These are phyloP conservation scores for Iphiclides podalirius DNA, from an alignment of 2,888 invertebrate species.

Conservation along the genomic window DNA sequence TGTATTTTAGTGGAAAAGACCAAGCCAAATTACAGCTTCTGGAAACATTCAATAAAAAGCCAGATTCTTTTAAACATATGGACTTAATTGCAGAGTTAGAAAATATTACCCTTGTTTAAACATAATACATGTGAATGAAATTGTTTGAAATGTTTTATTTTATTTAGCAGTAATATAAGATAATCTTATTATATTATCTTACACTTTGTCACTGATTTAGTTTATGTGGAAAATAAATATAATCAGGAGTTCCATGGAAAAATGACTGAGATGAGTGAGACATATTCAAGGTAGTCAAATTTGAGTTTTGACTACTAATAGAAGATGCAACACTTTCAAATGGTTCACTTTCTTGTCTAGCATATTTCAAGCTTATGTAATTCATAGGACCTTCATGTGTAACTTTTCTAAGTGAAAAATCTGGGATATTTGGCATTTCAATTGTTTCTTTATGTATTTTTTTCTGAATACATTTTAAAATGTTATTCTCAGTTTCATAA, in stretches of 20 bases:
- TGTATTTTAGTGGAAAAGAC: conserved; percentile 88
- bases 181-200: too few species aligned
- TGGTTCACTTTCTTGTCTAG: conserved; percentile 22
- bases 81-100: conserved; percentile 89
- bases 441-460: not conserved
- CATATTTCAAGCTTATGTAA: conserved; percentile 36
- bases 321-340: conserved; percentile 1
- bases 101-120: conserved; percentile 69
- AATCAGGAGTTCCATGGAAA: conserved; percentile 52
- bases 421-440: not conserved
- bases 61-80: conserved; percentile 89
- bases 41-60: conserved; percentile 84
- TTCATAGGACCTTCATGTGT: conserved; percentile 45
- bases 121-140: not conserved
- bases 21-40: conserved; percentile 81
- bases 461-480: conserved; percentile 30
- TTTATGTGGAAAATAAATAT: conserved; percentile 59
- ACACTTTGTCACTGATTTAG: conserved; percentile 41
- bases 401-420: conserved; percentile 23
- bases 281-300: not conserved
- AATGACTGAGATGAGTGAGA: conserved; percentile 22
- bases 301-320: conserved; percentile 10
- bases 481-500: conserved; percentile 34
- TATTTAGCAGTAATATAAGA: not conserved
- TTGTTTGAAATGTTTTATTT: conserved; percentile 2